Base-by-base conservation (phyloP, 2,888 invertebrate genomes). In the Troides helena region DNA sequence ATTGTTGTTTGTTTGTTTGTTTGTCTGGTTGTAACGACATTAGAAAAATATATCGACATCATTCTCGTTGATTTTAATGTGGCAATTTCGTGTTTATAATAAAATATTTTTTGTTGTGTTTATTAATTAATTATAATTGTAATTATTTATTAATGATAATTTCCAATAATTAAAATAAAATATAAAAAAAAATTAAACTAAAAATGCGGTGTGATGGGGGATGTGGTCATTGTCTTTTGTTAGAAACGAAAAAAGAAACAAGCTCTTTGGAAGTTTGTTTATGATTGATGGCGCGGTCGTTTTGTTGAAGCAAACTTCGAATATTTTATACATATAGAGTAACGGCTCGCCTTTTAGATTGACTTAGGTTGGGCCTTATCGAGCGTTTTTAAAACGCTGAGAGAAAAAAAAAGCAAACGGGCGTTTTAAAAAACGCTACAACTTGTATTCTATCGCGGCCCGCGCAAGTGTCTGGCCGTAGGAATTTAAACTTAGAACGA, bases 401-500 rank as follows among this genome's bases (percentile, higher is more conserved):
- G 14, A 10, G 39, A 39, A 39, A 39, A 39, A 10, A 39, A 8
- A 39, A 30, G 30, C 30, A 30, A n/a, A 53, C 53, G 53, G 0
- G 53, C 53, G 53, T 17, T 53, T 53, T 30, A 30, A 30, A 30
- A 30, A 30, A 30, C 30, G 30, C 30, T 39, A 39, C 10, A 39
- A 39, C 39, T 7, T 10, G 39, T 7, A 10, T 10, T 39, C 39
- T 39, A n/a, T 18, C 53, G 6, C 53, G 17, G n/a, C n/a, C 53
- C 17, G n/a, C 17, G 17, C 53, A 18, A n/a, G 53, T 53, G 58
- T 58, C 39, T 10, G 39, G 39, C 39, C 10, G 39, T 10, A 50
- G 46, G n/a, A 30, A 46, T 53, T 46, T 43, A 39, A 65, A 58
- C 46, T 57, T 66, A 66, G 62, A 71, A 66, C 60, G 73, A 74